These are phyloP conservation scores for Umimayanthus chanpuru DNA, from an alignment of 92 coral and sea anemone species.

Conservation along the genomic window DNA sequence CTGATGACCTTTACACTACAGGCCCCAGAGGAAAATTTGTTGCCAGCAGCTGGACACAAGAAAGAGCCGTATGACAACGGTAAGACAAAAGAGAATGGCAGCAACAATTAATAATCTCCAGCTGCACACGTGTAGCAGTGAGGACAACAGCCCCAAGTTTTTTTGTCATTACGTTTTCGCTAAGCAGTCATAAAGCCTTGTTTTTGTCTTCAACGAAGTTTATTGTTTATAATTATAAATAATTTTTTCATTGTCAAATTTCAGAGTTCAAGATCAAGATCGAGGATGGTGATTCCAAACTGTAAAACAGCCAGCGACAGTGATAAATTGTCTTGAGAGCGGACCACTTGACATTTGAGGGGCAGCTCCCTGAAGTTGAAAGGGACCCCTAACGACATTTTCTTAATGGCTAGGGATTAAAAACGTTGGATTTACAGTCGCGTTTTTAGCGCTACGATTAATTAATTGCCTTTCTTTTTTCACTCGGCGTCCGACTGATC, in stretches of 20 bases:
- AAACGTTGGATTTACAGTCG: too few relatives aligned
- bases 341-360: too few relatives aligned
- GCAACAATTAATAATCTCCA: not conserved
- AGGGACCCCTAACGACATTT: too few relatives aligned
- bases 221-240: too few relatives aligned
- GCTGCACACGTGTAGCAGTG: too few relatives aligned
- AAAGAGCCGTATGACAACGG: not conserved
- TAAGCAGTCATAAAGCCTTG: not conserved
- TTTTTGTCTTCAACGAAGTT: not conserved
- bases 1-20: not conserved
- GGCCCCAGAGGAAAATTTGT: not conserved
- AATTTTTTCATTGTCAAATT: not conserved
- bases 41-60: not conserved
- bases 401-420: too few relatives aligned
- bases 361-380: too few relatives aligned
- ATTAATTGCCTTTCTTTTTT: too few relatives aligned
- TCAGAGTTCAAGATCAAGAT: not conserved
- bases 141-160: not conserved
- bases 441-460: too few relatives aligned
- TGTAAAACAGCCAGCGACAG: not conserved
- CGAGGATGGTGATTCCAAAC: not conserved
- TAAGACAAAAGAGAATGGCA: not conserved
- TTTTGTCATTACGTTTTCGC: not conserved
- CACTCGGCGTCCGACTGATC: too few relatives aligned
- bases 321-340: too few relatives aligned